Evolutionary conservation across 1,140 invertebrate species (phyloP).

Genomic region (Trichonephila clavata): DNA sequence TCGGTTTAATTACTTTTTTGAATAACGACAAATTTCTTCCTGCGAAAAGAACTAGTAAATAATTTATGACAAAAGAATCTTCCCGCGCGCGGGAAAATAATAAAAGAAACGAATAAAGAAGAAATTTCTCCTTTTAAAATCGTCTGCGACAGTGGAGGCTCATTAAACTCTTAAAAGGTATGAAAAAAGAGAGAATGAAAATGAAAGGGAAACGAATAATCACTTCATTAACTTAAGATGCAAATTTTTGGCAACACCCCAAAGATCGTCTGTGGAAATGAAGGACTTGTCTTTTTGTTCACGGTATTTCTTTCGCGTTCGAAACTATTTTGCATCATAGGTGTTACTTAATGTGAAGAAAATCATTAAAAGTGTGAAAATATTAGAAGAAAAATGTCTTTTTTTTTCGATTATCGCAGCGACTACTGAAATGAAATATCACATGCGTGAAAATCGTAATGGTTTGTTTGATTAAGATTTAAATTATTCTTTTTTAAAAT

Average conservation of each 20-base stretch:
- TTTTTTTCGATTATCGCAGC: neutral
- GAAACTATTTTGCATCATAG: neutral
- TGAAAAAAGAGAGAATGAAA: constrained; percentile 47
- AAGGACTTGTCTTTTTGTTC: constrained; percentile 14
- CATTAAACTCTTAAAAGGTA: constrained; percentile 53
- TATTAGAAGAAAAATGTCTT: neutral
- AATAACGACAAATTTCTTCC: constrained; percentile 3
- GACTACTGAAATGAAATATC: neutral
- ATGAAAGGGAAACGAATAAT: constrained; percentile 42
- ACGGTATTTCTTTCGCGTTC: neutral
- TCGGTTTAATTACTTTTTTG: constrained; percentile 28
- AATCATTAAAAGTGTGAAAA: neutral
- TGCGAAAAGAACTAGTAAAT: constrained; percentile 13
- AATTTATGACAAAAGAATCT: constrained; percentile 48
- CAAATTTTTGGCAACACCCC: constrained; percentile 66
- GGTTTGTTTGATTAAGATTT: neutral
- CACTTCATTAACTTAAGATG: constrained; percentile 64
- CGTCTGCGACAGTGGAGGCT: constrained; percentile 9
- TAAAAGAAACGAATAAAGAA: constrained; percentile 20
- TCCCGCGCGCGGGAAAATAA: neutral
- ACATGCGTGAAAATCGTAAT: neutral
- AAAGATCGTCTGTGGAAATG: constrained; percentile 25
- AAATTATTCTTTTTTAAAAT: neutral
- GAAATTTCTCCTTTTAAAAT: neutral
- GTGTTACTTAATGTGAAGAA: neutral